phyloP scores from a whole-genome alignment of 2,113 vertebrate genomes.

The Meriones unguiculatus region DNA sequence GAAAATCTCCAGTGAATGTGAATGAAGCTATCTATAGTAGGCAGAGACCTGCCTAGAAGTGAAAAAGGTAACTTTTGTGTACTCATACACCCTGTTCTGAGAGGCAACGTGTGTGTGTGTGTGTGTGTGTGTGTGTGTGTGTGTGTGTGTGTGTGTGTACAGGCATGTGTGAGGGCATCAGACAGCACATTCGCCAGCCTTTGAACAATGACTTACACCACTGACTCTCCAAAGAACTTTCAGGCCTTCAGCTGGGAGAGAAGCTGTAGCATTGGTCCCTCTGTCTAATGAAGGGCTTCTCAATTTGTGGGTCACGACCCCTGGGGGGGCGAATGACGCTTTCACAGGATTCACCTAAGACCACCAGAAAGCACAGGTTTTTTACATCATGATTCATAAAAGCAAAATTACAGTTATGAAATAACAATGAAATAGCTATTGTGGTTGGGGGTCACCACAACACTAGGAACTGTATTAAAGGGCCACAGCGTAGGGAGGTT shows the following conservation, averaged over 20 bases:
- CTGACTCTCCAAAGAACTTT: neutral
- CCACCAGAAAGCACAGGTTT: neutral
- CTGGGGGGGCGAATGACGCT: neutral
- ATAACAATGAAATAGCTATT: neutral
- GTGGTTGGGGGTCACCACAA: neutral
- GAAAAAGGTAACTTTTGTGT: no score
- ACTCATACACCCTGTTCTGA: no score
- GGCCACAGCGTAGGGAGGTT: neutral
- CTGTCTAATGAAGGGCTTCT: neutral
- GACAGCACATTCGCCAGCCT: neutral
- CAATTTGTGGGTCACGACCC: neutral
- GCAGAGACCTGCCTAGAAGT: no score
- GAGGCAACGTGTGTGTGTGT: no score
- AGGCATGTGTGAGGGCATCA: neutral
- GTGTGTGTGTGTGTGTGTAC: accelerated
- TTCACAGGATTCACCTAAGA: neutral
- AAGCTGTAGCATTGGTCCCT: neutral
- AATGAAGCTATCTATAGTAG: no score
- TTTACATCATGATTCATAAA: neutral
- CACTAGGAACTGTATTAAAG: neutral
- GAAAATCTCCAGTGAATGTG: no score
- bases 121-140: no score
- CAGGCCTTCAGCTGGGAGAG: neutral
- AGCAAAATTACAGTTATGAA: neutral
- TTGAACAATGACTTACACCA: neutral